A percentile compares a stretch with the other conserved stretches of the same genome.
Conservation (phyloP, 2,888 invertebrate genomes). For the Hydriomena furcata region DNA sequence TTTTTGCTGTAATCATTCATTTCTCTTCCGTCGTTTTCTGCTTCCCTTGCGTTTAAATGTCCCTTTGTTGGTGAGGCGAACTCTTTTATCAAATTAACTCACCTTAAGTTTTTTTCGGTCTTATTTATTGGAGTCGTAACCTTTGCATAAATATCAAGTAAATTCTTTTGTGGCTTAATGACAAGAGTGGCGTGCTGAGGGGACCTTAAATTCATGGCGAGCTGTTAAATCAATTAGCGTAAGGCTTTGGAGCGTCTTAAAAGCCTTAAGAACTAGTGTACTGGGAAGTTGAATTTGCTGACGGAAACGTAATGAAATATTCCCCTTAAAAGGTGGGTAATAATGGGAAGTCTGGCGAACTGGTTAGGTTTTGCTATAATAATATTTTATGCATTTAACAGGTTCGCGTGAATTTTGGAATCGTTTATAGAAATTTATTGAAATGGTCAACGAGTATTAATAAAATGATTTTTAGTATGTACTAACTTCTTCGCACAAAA, state of each 20-base stretch:
- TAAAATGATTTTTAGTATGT: no score
- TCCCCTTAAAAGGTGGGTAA: conserved; percentile 13
- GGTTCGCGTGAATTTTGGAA: no score
- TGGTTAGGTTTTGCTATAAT: conserved; percentile 1
- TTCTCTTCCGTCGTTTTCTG: conserved; percentile 81
- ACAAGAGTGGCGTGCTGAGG: conserved; percentile 53
- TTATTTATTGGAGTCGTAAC: conserved; percentile 38
- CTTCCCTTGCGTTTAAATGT: conserved; percentile 77
- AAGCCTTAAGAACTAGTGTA: conserved; percentile 51
- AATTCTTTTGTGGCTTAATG: conserved; percentile 46
- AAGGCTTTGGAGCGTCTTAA: conserved; percentile 50
- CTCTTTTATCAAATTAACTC: conserved; percentile 69
- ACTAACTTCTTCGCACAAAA: no score
- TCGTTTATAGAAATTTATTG: no score
- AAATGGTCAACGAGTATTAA: no score
- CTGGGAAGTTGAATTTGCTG: conserved; percentile 31
- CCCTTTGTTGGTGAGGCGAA: conserved; percentile 67
- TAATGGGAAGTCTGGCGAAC: conserved; percentile 10
- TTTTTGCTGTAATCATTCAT: conserved; percentile 83
- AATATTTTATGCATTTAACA: neutral
- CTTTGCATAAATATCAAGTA: conserved; percentile 33
- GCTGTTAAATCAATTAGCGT: conserved; percentile 62
- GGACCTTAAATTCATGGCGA: conserved; percentile 55
- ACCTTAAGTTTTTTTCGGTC: conserved; percentile 47
- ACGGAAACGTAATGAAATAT: conserved; percentile 30